A percentile compares a stretch with the other conserved stretches of the same genome.
phyloP scores from a whole-genome alignment of 2,888 invertebrate genomes.

The Agrilus biguttatus region DNA sequence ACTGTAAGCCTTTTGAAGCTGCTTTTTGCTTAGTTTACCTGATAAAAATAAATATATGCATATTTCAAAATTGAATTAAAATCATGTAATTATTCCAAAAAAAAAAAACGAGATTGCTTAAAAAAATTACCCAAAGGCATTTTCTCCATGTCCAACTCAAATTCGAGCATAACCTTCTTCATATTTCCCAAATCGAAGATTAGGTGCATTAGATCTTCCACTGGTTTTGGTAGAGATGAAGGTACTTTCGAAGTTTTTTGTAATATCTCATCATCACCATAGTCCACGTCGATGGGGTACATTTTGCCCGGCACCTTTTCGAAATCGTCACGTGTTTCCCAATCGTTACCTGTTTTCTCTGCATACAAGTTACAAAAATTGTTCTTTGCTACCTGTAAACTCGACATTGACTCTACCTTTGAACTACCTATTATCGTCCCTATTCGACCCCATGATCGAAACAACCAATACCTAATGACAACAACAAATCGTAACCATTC shows the following conservation, averaged over 20 bases:
- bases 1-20: conserved; percentile 72
- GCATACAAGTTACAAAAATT: conserved; percentile 41
- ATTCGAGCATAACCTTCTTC: conserved; percentile 86
- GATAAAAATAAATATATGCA: not conserved
- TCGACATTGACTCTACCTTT: conserved; percentile 40
- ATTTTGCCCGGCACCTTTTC: conserved; percentile 54
- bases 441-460: conserved; percentile 80
- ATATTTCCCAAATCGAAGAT: conserved; percentile 87
- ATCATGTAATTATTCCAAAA: not conserved
- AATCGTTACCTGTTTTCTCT: conserved; percentile 77
- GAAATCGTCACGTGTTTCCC: conserved; percentile 53
- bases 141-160: conserved; percentile 91
- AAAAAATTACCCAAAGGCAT: conserved; percentile 67
- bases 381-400: conserved; percentile 40
- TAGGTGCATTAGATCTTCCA: conserved; percentile 70
- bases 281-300: conserved; percentile 84
- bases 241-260: conserved; percentile 25
- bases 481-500: not conserved
- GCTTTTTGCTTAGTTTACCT: conserved; percentile 79
- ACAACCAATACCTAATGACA: conserved; percentile 38
- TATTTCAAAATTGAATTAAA: too few species aligned
- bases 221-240: conserved; percentile 56
- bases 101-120: conserved; percentile 2
- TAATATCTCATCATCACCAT: conserved; percentile 37
- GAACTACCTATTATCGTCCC: conserved; percentile 82